Evolutionary conservation across 2,113 vertebrate genomes (phyloP), one percentile per base, ranked within the genome.

Genomic region (Tenebrosternarchus preto): DNA sequence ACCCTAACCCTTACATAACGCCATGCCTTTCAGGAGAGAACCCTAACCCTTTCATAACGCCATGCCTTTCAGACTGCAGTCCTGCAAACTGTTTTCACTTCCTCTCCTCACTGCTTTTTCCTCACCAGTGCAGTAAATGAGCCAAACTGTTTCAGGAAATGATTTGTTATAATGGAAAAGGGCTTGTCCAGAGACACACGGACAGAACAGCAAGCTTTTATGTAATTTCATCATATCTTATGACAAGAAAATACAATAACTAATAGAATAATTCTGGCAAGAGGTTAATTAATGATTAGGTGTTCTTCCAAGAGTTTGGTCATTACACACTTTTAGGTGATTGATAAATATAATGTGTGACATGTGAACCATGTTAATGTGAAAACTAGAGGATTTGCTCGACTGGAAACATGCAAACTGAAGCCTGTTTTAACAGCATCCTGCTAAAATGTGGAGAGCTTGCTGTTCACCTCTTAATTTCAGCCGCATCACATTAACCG

Each of bases 401-500:
- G n/a, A 22, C 2, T 68, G 64, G 20, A 36, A 68, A 39, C 3
- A 27, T 31, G 2, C n/a, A 39, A 68, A 1, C 8, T 12, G 16
- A 55, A 27, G 17, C 57, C 27, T 1, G 27, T 19, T 75, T 75
- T 76, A 43, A 12, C 29, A 64, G 19, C 7, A 66, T 66, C 63
- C 63, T 33, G 5, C 29, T 11, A 74, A 59, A 60, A 39, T 36
- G 17, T 57, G 55, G 17, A 57, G 25, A 25, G 50, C 57, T 73
- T 33, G 53, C 25, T 57, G 17, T 27, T 57, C 27, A 20, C 64
- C 56, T 16, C 72, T 60, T 74, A 59, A 27, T 20, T 85, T 75
- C 67, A 79, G 79, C 55, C 43, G 22, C 74, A 36, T 71, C 67
- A 46, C 68, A 43, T 60, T 76, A 61, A 60, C 25, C 60, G 22